These are phyloP conservation scores for Altica lythri DNA, from an alignment of 2,888 invertebrate species.

Conservation along the genomic window DNA sequence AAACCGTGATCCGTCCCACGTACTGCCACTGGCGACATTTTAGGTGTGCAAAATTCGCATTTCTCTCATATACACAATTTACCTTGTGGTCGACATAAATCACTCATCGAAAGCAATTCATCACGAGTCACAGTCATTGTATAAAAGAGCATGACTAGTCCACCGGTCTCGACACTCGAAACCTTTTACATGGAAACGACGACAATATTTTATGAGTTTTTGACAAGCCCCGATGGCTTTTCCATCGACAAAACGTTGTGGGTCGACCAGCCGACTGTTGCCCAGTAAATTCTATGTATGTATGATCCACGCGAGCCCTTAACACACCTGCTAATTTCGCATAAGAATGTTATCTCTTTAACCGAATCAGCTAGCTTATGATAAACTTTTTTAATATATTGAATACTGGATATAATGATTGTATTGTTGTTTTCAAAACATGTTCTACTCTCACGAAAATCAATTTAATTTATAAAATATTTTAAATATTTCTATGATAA, in stretches of 20 bases:
- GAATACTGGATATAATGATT: no score
- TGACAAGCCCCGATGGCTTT: constrained; percentile 69
- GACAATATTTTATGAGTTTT: constrained; percentile 72
- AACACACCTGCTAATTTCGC: not conserved
- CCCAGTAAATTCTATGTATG: no score
- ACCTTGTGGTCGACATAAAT: constrained; percentile 58
- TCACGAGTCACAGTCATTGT: constrained; percentile 59
- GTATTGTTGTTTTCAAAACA: no score
- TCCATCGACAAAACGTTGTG: constrained; percentile 53
- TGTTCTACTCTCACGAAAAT: no score
- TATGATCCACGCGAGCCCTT: not conserved
- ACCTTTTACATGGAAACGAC: constrained; percentile 60
- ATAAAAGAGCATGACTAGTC: constrained; percentile 38
- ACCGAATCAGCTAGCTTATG: no score
- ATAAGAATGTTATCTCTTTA: no score
- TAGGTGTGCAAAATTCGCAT: not conserved
- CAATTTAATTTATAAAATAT: no score
- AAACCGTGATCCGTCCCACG: no score
- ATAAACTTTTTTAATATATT: no score
- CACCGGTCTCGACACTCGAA: constrained; percentile 31
- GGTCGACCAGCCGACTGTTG: no score
- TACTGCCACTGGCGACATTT: no score
- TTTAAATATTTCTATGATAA: no score
- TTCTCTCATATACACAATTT: constrained; percentile 48
- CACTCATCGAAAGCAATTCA: constrained; percentile 58